Conservation (phyloP, 2,797 vertebrate genomes). For the Morus bassanus region DNA sequence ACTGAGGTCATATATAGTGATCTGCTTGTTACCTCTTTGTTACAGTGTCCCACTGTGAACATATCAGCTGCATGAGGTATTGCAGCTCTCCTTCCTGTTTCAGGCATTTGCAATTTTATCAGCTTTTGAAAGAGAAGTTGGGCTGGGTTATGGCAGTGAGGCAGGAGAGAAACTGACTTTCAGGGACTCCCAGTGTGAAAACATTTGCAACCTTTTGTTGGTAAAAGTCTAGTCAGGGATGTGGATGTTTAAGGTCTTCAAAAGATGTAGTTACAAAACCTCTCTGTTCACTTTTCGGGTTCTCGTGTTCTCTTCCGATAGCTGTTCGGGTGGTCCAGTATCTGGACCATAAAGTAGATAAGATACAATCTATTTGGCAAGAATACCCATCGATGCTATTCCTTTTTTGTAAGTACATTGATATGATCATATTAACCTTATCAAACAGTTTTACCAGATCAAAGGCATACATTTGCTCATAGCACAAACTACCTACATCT, state of each 20-base stretch:
- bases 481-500: neutral
- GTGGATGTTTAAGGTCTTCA: neutral
- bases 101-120: neutral
- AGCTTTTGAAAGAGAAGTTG: neutral
- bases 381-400: neutral
- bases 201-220: neutral
- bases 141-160: neutral
- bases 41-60: neutral
- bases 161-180: neutral
- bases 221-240: neutral
- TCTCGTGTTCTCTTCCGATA: neutral
- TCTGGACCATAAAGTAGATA: neutral
- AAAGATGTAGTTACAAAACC: neutral
- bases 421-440: neutral
- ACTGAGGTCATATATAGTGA: neutral
- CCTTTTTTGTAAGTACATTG: neutral
- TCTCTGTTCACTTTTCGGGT: neutral
- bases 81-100: neutral
- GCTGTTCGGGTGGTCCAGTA: neutral
- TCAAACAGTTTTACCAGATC: neutral
- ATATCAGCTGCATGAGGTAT: neutral
- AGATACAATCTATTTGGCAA: neutral
- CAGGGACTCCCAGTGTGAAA: neutral
- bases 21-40: neutral
- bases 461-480: neutral